These are phyloP conservation scores for Pseudochirops corinnae DNA, from an alignment of 2,797 vertebrate genomes.

Conservation along the genomic window DNA sequence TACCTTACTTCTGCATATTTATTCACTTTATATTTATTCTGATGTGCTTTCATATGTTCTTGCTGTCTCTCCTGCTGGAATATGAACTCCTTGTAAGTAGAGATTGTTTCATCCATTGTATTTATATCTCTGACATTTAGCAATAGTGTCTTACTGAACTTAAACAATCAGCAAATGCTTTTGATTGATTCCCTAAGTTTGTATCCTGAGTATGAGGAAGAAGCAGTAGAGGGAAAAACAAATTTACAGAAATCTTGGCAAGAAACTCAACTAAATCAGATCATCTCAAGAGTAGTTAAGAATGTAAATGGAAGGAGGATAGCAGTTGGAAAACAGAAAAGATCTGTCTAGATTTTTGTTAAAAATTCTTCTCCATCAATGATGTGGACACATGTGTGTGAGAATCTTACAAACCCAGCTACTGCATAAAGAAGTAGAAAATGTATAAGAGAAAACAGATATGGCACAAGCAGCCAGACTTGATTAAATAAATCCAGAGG, in stretches of 20 bases:
- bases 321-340: too few species aligned
- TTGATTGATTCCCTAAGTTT: not conserved
- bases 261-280: not conserved
- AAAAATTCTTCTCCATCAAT: not conserved
- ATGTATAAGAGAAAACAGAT: not conserved
- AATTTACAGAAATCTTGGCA: not conserved
- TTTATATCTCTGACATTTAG: not conserved
- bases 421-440: not conserved
- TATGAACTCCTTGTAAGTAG: not conserved
- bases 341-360: not conserved
- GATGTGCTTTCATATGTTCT: too few species aligned
- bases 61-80: not conserved
- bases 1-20: not conserved
- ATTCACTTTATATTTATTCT: not conserved
- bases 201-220: not conserved
- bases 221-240: not conserved
- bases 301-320: not conserved
- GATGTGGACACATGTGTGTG: not conserved
- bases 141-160: not conserved
- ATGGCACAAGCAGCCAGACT: too few species aligned
- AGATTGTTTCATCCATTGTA: not conserved
- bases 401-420: not conserved
- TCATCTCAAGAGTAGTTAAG: not conserved
- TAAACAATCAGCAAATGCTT: not conserved
- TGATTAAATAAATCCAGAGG: too few species aligned